Conservation (phyloP, 2,113 vertebrate species). For the Hydrochoerus hydrochaeris region DNA sequence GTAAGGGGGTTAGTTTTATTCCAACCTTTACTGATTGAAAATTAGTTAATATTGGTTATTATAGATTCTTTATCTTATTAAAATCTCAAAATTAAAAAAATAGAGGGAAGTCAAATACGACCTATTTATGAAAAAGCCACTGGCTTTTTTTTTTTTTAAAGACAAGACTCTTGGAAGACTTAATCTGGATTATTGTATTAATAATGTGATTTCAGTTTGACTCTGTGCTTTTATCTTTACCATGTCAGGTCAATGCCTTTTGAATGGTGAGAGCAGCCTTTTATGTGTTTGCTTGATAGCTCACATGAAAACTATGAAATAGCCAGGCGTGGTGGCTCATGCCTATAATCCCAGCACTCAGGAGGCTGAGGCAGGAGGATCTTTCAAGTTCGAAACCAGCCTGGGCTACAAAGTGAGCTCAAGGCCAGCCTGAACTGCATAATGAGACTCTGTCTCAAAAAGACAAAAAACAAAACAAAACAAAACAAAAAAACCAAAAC, state of each 20-base stretch:
- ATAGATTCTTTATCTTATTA: neutral
- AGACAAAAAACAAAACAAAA: too few species aligned
- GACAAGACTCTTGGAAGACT: conserved; percentile 75
- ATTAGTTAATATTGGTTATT: neutral
- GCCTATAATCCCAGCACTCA: too few species aligned
- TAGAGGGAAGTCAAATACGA: neutral
- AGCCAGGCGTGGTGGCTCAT: too few species aligned
- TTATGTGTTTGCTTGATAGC: conserved; percentile 64
- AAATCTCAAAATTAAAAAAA: neutral
- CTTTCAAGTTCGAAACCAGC: too few species aligned
- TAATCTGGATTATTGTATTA: conserved; percentile 66
- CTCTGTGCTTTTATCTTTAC: conserved; percentile 71
- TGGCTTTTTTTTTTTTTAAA: conserved; percentile 74
- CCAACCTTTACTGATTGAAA: neutral
- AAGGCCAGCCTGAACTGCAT: too few species aligned
- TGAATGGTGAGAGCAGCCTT: conserved; percentile 73
- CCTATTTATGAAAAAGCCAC: conserved; percentile 51
- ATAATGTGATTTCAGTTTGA: conserved; percentile 80
- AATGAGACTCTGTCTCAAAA: too few species aligned
- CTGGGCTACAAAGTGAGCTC: too few species aligned
- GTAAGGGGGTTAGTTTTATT: conserved; percentile 17
- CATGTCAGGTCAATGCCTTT: conserved; percentile 67
- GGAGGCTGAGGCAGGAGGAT: too few species aligned
- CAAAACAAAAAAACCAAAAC: too few species aligned
- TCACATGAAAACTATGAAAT: conserved; percentile 63